These are phyloP conservation scores for Bagarius yarrelli DNA, from an alignment of 2,113 vertebrate species.

Conservation along the genomic window DNA sequence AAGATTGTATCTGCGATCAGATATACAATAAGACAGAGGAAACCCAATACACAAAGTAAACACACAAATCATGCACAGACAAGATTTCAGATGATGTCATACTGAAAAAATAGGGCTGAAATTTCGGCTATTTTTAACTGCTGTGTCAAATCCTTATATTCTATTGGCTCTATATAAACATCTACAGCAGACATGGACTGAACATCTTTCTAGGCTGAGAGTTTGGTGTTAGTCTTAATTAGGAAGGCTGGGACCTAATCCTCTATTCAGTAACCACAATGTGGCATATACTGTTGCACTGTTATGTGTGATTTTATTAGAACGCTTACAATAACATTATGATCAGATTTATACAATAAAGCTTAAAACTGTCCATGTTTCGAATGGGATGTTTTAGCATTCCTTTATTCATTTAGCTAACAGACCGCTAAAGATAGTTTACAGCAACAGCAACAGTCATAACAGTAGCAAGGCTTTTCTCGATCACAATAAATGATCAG, in stretches of 20 bases:
- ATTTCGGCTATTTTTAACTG: conserved; percentile 33
- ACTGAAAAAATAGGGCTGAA: conserved; percentile 21
- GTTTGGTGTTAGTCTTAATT: background rate
- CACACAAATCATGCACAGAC: background rate
- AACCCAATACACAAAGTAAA: background rate
- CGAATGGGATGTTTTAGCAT: background rate
- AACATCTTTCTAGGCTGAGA: background rate
- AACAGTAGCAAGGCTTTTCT: background rate
- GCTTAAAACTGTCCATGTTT: background rate
- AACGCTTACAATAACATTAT: background rate
- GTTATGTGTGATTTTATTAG: background rate
- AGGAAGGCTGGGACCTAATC: background rate
- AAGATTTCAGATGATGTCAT: background rate
- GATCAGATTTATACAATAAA: background rate
- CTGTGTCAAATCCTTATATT: conserved; percentile 14
- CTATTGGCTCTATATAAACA: background rate
- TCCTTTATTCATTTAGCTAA: conserved; percentile 5
- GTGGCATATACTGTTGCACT: background rate
- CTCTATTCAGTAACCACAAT: background rate
- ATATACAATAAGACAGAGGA: conserved; percentile 24
- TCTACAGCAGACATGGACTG: background rate
- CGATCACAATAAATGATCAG: background rate
- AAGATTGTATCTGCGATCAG: background rate
- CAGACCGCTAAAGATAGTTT: too few relatives aligned
- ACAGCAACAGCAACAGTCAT: too few relatives aligned